Percentiles rank a stretch among this genome's conserved stretches.
These are phyloP conservation scores for Oncorhynchus tshawytscha DNA, from an alignment of 2,113 vertebrate species.

Conservation along the genomic window DNA sequence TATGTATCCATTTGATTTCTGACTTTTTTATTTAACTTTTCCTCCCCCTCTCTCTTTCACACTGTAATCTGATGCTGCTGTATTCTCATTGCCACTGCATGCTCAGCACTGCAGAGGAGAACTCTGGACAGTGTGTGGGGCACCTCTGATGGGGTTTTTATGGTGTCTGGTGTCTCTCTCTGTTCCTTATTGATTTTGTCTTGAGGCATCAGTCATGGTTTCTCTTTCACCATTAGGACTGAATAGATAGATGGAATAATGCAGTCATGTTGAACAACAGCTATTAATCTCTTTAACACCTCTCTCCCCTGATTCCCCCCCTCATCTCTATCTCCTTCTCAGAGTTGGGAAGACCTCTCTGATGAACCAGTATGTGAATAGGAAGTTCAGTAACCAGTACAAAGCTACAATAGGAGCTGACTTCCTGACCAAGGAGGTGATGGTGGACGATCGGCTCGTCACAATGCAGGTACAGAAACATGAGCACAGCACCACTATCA, in stretches of 20 bases:
- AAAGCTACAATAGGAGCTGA: constrained; percentile 99
- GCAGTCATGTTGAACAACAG: not conserved
- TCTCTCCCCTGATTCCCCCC: not conserved
- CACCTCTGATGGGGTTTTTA: not conserved
- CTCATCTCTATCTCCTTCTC: constrained; percentile 16
- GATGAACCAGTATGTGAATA: constrained; percentile 99
- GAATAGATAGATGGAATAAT: not conserved
- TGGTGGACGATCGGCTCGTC: constrained; percentile 98
- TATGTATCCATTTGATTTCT: not conserved
- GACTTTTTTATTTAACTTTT: not conserved
- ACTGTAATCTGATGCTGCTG: not conserved
- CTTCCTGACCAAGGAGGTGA: constrained; percentile 98
- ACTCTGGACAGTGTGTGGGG: not conserved
- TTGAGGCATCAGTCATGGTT: not conserved
- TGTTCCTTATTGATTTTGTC: not conserved
- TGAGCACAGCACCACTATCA: not conserved
- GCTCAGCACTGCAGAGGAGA: not conserved
- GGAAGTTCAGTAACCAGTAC: constrained; percentile 99
- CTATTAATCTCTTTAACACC: not conserved
- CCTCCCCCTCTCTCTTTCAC: not conserved
- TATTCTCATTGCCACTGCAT: not conserved
- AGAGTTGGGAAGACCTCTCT: constrained; percentile 98
- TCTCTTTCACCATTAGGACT: not conserved
- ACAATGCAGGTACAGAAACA: constrained; percentile 91
- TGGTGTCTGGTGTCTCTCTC: not conserved